Percentiles rank a stretch among this genome's conserved stretches.
Evolutionary conservation across 2,797 vertebrate genomes (phyloP).

Genomic region (Falco concolor): DNA sequence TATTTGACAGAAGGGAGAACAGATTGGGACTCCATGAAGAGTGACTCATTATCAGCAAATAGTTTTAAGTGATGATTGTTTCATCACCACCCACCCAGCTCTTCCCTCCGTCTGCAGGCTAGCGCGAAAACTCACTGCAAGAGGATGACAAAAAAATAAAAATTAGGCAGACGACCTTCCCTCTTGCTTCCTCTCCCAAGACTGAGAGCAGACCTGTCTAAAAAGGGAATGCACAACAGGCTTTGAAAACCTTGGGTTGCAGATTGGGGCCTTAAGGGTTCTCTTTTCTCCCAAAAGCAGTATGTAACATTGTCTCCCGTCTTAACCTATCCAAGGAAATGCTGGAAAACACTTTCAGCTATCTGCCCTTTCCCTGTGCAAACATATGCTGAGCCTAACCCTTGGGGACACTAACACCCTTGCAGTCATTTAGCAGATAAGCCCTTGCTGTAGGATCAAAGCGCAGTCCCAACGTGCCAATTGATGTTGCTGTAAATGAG

Average conservation of each 20-base stretch:
- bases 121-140: neutral
- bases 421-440: slow-evolving; percentile 12
- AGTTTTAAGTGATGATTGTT: slow-evolving; percentile 62
- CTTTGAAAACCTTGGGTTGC: neutral
- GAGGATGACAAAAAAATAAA: neutral
- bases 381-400: slow-evolving; percentile 48
- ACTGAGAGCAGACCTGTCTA: neutral
- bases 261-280: neutral
- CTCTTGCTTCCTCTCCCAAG: neutral
- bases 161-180: neutral
- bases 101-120: slow-evolving; percentile 38
- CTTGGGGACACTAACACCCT: slow-evolving; percentile 11
- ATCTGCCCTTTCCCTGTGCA: slow-evolving; percentile 25
- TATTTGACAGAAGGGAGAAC: slow-evolving; percentile 59
- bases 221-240: neutral
- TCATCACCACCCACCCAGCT: slow-evolving; percentile 61
- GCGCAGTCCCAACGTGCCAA: neutral
- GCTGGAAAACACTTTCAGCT: neutral
- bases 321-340: neutral
- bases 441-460: slow-evolving; percentile 20
- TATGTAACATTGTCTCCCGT: neutral
- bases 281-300: neutral
- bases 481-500: slow-evolving; percentile 37
- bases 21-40: slow-evolving; percentile 57
- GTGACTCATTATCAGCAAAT: slow-evolving; percentile 69